Evolutionary conservation across 2,113 vertebrate genomes (phyloP), one percentile per base, ranked within the genome.

Genomic region (Conger conger): DNA sequence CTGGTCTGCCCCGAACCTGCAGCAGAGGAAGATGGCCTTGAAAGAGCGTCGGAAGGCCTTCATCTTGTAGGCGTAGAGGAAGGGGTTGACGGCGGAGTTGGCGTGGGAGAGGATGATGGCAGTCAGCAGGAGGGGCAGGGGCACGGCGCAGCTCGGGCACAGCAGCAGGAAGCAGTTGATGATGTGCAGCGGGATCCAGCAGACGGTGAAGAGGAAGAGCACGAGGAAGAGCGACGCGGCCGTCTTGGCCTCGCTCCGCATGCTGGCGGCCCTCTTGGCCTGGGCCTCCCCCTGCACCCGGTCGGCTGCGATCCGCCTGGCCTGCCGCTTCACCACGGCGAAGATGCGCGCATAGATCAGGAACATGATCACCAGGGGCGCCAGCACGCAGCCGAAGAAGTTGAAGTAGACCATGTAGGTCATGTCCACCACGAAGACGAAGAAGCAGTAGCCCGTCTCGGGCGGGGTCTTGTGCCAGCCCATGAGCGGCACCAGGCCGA

Each of bases 21-120:
- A 89, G 87, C 94, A 93, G 86, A 93, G 50, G 83, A 95, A 93
- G 79, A 95, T 93, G 0, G 84, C 90, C 86, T 93, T 95, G 45
- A 96, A 96, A 1, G 94, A 91, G n/a, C 93, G 91, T 17, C 94
- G 91, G 90, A 94, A 96, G 36, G 94, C 86, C 17, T 90, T 93
- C 93, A 96, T 95, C 30, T 94, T 95, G 91, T 94, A 95, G 0
- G 95, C 94, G 0, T 95, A 96, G 37, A 96, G 90, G 82, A 96
- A 92, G 8, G 82, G 93, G 91, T 96, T 96, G 90, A 95, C 89
- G 0, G 92, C 93, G 0, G 95, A 95, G 89, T 94, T 96, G 50
- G 93, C 92, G 15, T 96, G 94, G 23, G 96, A 96, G 35, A 96
- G 93, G 86, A 96, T 95, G 87, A 89, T 95, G 81, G 93, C 88